Evolutionary conservation across 1,140 invertebrate genomes (phyloP).

Genomic region (Drosophila equinoxialis): DNA sequence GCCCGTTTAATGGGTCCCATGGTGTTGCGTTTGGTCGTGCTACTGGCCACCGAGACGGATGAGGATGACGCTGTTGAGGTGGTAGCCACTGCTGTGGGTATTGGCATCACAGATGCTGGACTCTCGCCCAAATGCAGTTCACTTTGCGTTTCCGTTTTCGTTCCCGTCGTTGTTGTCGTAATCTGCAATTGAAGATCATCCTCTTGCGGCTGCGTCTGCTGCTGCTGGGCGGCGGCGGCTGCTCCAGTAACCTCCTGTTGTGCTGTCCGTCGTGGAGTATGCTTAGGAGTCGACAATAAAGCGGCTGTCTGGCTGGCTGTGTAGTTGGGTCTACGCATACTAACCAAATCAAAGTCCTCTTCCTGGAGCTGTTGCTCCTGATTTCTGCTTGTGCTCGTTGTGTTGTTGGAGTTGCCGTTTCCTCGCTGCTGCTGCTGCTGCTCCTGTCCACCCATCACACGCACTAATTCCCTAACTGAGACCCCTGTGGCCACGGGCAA

Average conservation of each 20-base stretch:
- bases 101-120: slow-evolving; percentile 19
- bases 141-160: slow-evolving; percentile 53
- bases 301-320: slow-evolving; percentile 74
- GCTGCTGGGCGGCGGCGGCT: slow-evolving; percentile 19
- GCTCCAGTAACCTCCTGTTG: slow-evolving; percentile 17
- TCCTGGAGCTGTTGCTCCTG: slow-evolving; percentile 77
- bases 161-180: slow-evolving; percentile 64
- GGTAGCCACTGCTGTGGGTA: slow-evolving; percentile 43
- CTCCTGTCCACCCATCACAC: slow-evolving; percentile 88
- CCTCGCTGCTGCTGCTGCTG: slow-evolving; percentile 86
- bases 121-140: slow-evolving; percentile 57
- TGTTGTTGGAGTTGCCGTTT: slow-evolving; percentile 82
- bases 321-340: slow-evolving; percentile 68
- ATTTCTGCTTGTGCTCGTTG: slow-evolving; percentile 82
- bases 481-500: slow-evolving; percentile 85
- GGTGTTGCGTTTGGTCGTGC: slow-evolving; percentile 33
- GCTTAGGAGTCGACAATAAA: slow-evolving; percentile 75
- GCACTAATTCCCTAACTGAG: slow-evolving; percentile 91
- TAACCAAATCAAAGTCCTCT: slow-evolving; percentile 62
- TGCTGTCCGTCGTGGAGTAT: slow-evolving; percentile 57
- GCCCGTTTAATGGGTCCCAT: slow-evolving; percentile 87
- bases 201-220: slow-evolving; percentile 55
- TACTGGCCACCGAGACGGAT: neutral
- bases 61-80: slow-evolving; percentile 26
- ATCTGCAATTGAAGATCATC: slow-evolving; percentile 74